Percentiles rank a stretch among this genome's conserved stretches.
Conservation (phyloP, 2,113 vertebrate genomes). For the Oncorhynchus tshawytscha region DNA sequence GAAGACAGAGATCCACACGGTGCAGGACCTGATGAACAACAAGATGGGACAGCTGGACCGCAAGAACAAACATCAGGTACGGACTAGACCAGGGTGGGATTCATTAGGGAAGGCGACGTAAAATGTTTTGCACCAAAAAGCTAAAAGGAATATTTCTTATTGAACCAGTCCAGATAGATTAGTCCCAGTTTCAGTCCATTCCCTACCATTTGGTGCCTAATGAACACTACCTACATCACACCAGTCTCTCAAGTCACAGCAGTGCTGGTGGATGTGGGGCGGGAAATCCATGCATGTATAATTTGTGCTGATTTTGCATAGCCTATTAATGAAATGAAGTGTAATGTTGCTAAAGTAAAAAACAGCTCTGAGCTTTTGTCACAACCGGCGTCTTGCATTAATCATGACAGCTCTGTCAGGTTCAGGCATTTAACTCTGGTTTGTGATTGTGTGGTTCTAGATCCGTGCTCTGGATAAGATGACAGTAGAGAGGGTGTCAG, state of each 20-base stretch:
- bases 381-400: background rate
- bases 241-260: background rate
- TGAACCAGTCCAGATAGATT: too few species aligned
- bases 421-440: background rate
- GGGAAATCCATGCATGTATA: constrained; percentile 11
- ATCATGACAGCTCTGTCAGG: background rate
- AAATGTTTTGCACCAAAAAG: too few species aligned
- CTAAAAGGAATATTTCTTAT: too few species aligned
- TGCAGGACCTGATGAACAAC: constrained; percentile 89
- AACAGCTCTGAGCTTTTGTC: background rate
- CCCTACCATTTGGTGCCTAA: too few species aligned
- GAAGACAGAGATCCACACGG: constrained; percentile 86
- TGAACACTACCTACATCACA: too few species aligned
- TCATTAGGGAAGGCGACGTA: background rate
- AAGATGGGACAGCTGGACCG: constrained; percentile 92
- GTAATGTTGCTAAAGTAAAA: background rate
- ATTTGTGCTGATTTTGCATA: constrained; percentile 2
- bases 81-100: background rate
- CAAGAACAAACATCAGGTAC: constrained; percentile 89
- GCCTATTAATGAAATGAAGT: background rate
- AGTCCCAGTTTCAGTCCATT: too few species aligned
- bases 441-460: constrained; percentile 58
- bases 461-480: constrained; percentile 89
- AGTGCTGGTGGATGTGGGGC: background rate
- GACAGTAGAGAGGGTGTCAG: constrained; percentile 85